phyloP scores from a whole-genome alignment of 2,888 invertebrate species.

The Rambutsinella grinnellia region DNA sequence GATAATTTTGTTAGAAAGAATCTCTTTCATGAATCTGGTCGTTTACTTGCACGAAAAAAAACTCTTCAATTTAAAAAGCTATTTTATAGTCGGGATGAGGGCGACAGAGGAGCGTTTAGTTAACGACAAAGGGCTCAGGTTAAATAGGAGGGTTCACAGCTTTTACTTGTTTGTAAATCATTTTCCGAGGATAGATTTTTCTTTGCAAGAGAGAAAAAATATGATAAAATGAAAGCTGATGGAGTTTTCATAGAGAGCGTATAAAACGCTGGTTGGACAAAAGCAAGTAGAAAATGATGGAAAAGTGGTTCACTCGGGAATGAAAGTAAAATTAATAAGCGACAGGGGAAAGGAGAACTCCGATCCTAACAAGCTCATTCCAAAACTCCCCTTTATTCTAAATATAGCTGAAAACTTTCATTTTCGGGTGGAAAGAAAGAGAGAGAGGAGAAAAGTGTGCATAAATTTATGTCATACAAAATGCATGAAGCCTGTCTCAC shows the following conservation, averaged over 20 bases:
- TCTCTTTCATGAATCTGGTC: too few relatives aligned
- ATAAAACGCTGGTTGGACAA: neutral
- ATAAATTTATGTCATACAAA: slow-evolving; percentile 44
- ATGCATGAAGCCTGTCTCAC: slow-evolving; percentile 48
- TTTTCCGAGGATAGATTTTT: neutral
- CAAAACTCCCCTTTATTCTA: too few relatives aligned
- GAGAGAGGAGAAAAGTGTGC: slow-evolving; percentile 14
- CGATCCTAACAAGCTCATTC: slow-evolving; percentile 24
- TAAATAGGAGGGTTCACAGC: too few relatives aligned
- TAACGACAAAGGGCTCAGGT: too few relatives aligned
- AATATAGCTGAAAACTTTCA: too few relatives aligned
- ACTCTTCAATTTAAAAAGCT: too few relatives aligned
- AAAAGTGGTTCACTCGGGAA: slow-evolving; percentile 34
- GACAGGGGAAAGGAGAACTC: slow-evolving; percentile 24
- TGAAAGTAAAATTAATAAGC: slow-evolving; percentile 46
- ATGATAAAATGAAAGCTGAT: neutral
- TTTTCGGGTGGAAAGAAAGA: neutral
- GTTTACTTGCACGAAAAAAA: too few relatives aligned
- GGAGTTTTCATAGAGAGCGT: too few relatives aligned
- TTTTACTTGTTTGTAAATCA: neutral
- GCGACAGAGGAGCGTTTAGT: too few relatives aligned
- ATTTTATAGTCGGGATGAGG: too few relatives aligned
- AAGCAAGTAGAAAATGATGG: slow-evolving; percentile 19
- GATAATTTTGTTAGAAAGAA: too few relatives aligned
- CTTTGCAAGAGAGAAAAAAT: neutral